Percentiles rank a stretch among this genome's conserved stretches.
phyloP scores from a whole-genome alignment of 2,797 vertebrate genomes.

The Arnoldichthys spilopterus region DNA sequence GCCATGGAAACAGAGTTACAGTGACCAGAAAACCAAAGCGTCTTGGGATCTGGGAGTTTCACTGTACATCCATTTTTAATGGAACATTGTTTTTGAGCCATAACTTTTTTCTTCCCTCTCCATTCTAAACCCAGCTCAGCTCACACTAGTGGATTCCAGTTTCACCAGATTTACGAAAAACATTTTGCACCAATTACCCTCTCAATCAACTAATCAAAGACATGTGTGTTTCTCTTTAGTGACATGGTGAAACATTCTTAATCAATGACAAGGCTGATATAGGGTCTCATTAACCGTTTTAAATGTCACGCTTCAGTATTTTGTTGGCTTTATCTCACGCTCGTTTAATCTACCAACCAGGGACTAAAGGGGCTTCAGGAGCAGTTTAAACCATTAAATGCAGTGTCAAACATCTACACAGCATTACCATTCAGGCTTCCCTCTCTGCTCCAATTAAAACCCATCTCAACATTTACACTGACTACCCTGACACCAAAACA shows the following conservation, averaged over 20 bases:
- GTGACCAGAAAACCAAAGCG: constrained; percentile 78
- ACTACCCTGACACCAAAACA: neutral
- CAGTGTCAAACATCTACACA: neutral
- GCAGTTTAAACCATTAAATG: constrained; percentile 17
- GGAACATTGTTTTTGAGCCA: constrained; percentile 66
- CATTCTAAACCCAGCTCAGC: neutral
- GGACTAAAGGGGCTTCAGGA: neutral
- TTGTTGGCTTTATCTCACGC: constrained; percentile 7
- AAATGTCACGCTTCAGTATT: neutral
- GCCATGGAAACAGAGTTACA: constrained; percentile 84
- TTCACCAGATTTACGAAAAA: neutral
- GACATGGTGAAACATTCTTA: neutral
- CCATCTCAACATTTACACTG: neutral
- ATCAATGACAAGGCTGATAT: neutral
- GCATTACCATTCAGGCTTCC: neutral
- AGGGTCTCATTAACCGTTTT: neutral
- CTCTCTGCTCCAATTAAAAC: constrained; percentile 16
- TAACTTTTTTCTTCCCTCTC: neutral
- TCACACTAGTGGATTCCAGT: neutral
- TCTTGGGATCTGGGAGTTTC: constrained; percentile 78
- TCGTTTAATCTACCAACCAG: neutral
- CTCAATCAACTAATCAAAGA: too few relatives aligned
- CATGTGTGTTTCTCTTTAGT: neutral
- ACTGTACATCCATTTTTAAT: constrained; percentile 79
- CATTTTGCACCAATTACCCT: neutral